Evolutionary conservation across 2,888 invertebrate species (phyloP).

Genomic region (Dynastes tityus): DNA sequence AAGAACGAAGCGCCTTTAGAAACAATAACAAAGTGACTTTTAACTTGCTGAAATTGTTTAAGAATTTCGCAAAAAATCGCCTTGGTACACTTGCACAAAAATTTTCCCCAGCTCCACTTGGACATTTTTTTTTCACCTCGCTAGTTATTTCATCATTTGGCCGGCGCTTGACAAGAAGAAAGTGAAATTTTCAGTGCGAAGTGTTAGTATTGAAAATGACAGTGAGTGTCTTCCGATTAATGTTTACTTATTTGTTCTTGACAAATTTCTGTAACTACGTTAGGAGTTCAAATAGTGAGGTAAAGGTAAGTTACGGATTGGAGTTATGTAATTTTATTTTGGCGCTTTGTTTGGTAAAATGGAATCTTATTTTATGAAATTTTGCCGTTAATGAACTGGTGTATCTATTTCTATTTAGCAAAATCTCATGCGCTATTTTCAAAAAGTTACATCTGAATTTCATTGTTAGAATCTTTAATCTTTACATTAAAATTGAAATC

Average conservation of each 20-base stretch:
- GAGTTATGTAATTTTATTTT: not conserved
- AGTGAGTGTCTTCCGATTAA: slow-evolving; percentile 20
- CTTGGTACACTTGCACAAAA: not conserved
- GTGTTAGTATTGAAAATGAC: slow-evolving; percentile 30
- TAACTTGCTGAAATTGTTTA: not conserved
- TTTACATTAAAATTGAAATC: no score
- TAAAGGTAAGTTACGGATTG: slow-evolving; percentile 27
- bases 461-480: no score
- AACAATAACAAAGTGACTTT: not conserved
- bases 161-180: not conserved
- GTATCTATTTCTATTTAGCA: no score
- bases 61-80: not conserved
- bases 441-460: no score
- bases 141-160: not conserved
- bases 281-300: not conserved
- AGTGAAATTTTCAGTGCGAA: slow-evolving; percentile 30
- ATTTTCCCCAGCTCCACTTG: not conserved
- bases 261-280: slow-evolving; percentile 5
- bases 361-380: no score
- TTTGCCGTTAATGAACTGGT: no score
- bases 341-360: no score
- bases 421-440: no score
- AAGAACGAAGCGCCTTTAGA: slow-evolving; percentile 52
- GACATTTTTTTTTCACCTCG: not conserved
- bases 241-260: slow-evolving; percentile 22